Conservation (phyloP, 2,797 vertebrate species). For the Rhinatrema bivittatum region DNA sequence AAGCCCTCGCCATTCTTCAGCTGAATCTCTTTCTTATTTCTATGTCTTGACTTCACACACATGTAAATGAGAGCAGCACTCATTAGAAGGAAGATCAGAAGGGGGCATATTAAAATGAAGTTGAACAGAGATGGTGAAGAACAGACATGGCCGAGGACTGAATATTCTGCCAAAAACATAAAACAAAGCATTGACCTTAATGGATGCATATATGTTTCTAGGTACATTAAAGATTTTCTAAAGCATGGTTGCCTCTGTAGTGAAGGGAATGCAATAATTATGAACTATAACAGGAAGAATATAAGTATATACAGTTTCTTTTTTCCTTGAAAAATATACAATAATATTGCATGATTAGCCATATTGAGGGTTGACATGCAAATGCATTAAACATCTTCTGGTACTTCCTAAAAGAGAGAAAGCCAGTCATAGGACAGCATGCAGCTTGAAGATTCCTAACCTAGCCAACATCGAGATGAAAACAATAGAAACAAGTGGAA, state of each 20-base stretch:
- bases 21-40: background rate
- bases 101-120: constrained; percentile 33
- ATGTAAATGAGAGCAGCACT: constrained; percentile 8
- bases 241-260: background rate
- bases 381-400: too few species aligned
- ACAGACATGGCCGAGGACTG: constrained; percentile 38
- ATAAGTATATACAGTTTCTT: background rate
- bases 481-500: too few species aligned
- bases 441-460: too few species aligned
- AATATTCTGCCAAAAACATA: constrained; percentile 23
- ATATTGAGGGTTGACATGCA: background rate
- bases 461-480: too few species aligned
- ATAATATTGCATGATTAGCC: background rate
- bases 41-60: constrained; percentile 8
- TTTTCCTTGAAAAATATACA: background rate
- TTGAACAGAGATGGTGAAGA: constrained; percentile 32
- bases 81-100: constrained; percentile 28
- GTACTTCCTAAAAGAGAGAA: too few species aligned
- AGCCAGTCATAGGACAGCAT: too few species aligned
- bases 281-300: background rate
- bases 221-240: background rate
- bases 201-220: background rate
- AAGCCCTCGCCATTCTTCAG: background rate
- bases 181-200: background rate
- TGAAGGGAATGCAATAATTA: background rate